Evolutionary conservation across 2,797 vertebrate species (phyloP).

Genomic region (Arctocebus calabarensis): DNA sequence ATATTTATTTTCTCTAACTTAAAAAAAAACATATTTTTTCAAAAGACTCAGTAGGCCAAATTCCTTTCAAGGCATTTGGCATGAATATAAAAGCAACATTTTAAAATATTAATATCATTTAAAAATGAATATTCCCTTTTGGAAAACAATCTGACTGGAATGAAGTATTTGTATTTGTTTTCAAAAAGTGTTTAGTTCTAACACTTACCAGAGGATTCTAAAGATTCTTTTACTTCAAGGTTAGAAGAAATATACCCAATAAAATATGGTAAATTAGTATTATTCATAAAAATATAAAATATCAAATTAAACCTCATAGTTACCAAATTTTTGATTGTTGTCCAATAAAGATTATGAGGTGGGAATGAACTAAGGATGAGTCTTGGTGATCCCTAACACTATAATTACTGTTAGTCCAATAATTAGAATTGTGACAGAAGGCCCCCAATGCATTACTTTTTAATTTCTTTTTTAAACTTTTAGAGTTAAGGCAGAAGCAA

Average conservation of each 20-base stretch:
- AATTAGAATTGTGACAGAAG: neutral
- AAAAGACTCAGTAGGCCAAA: neutral
- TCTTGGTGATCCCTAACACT: neutral
- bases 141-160: neutral
- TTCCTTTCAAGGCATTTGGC: neutral
- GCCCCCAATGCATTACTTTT: neutral
- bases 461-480: neutral
- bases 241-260: neutral
- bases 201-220: neutral
- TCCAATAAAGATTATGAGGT: neutral
- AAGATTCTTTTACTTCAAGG: neutral
- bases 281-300: neutral
- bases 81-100: constrained; percentile 12
- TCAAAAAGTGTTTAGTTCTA: neutral
- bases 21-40: neutral
- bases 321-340: neutral
- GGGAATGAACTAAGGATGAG: neutral
- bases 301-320: neutral
- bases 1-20: constrained; percentile 1
- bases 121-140: neutral
- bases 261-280: neutral
- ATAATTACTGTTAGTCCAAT: neutral
- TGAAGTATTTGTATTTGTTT: neutral
- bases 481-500: neutral
- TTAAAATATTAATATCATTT: constrained; percentile 2